These are phyloP conservation scores for Echiichthys vipera DNA, from an alignment of 2,797 vertebrate species.

Conservation along the genomic window DNA sequence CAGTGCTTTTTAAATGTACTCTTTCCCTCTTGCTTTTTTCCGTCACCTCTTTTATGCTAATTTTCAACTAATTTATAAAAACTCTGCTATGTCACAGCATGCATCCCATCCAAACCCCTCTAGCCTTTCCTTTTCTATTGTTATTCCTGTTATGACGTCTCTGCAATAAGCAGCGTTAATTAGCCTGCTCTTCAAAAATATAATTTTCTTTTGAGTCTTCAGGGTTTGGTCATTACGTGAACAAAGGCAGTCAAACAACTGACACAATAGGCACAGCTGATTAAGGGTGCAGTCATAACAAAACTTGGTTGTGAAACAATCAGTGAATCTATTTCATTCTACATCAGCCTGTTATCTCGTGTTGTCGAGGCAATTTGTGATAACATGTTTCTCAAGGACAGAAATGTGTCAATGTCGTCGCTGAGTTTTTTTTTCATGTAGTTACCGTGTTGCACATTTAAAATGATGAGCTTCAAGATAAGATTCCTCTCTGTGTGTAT, in stretches of 20 bases:
- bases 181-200: conserved; percentile 72
- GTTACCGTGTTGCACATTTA: neutral
- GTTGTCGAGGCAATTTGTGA: conserved; percentile 5
- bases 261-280: conserved; percentile 59
- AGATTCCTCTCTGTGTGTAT: neutral
- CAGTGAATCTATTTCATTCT: conserved; percentile 29
- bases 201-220: conserved; percentile 63
- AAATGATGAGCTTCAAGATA: neutral
- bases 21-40: conserved; percentile 32
- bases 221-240: conserved; percentile 69
- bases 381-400: neutral
- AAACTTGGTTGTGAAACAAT: conserved; percentile 40
- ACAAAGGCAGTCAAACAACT: conserved; percentile 63
- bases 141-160: conserved; percentile 58
- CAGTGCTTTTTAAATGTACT: conserved; percentile 30
- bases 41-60: conserved; percentile 54
- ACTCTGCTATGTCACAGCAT: conserved; percentile 60
- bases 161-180: conserved; percentile 74
- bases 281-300: conserved; percentile 43
- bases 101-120: conserved; percentile 47
- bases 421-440: neutral
- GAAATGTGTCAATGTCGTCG: neutral
- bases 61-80: conserved; percentile 53
- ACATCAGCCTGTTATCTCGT: conserved; percentile 33
- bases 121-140: conserved; percentile 45